Percentiles rank a stretch among this genome's conserved stretches.
phyloP scores from a whole-genome alignment of 2,797 vertebrate species.

The Percopsis omiscomaycus region DNA sequence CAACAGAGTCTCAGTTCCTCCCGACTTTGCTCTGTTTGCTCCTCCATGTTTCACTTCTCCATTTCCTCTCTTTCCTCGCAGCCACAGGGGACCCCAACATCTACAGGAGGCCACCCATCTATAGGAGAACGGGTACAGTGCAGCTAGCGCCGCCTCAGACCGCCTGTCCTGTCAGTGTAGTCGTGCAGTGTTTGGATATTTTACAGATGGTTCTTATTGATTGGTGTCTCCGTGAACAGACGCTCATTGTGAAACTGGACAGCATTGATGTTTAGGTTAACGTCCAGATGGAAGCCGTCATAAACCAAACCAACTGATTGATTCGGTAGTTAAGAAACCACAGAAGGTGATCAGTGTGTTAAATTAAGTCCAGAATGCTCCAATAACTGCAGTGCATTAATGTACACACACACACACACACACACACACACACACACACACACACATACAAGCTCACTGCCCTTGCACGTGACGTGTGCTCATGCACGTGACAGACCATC shows the following conservation, averaged over 20 bases:
- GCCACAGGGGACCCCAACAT: conserved; percentile 95
- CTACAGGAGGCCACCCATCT: conserved; percentile 99
- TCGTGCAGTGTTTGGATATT: conserved; percentile 57
- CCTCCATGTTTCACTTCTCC: conserved; percentile 62
- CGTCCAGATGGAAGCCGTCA: conserved; percentile 23
- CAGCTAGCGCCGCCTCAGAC: conserved; percentile 68
- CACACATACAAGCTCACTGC: too few species aligned
- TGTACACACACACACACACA: too few species aligned
- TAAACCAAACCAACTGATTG: conserved; percentile 13
- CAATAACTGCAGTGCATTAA: too few species aligned
- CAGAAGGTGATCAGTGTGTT: conserved; percentile 9
- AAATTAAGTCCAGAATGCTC: not conserved
- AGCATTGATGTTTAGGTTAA: conserved; percentile 43
- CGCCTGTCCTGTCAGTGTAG: conserved; percentile 68
- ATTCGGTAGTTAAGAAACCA: conserved; percentile 2
- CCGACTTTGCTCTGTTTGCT: conserved; percentile 35
- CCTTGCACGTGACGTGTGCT: too few species aligned
- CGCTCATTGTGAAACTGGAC: conserved; percentile 27
- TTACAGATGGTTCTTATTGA: conserved; percentile 49
- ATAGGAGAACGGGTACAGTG: conserved; percentile 93
- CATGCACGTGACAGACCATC: too few species aligned
- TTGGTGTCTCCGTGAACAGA: conserved; percentile 19
- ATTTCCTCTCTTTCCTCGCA: conserved; percentile 81
- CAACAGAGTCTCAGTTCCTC: conserved; percentile 31
- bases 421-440: too few species aligned